Conservation (phyloP, 2,797 vertebrate species). For the Periophthalmus magnuspinnatus region DNA sequence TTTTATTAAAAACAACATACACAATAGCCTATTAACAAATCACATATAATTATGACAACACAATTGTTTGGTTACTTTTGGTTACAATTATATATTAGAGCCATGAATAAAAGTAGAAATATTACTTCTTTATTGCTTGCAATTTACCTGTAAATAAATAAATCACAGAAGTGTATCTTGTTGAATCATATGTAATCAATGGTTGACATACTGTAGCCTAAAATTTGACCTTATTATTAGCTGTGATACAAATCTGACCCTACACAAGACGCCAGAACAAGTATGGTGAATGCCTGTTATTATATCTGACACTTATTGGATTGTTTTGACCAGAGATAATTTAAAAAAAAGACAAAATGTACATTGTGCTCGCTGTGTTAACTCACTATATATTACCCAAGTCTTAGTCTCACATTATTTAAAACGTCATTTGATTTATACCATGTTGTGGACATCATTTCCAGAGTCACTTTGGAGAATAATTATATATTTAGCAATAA, state of each 20-base stretch:
- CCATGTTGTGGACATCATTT: not conserved
- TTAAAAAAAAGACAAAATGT: not conserved
- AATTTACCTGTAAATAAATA: constrained; percentile 73
- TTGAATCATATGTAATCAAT: constrained; percentile 17
- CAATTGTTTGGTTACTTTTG: constrained; percentile 39
- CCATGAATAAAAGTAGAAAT: constrained; percentile 49
- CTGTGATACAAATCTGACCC: constrained; percentile 1
- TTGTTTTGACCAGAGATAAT: not conserved
- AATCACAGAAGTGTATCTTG: constrained; percentile 18
- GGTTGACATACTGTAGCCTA: constrained; percentile 10
- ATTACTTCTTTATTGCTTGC: constrained; percentile 31
- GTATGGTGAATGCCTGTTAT: not conserved
- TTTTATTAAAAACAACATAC: constrained; percentile 72
- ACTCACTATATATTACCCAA: not conserved
- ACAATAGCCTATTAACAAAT: constrained; percentile 9
- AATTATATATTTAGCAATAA: constrained; percentile 12
- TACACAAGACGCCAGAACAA: constrained; percentile 5
- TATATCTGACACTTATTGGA: not conserved
- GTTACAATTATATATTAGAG: constrained; percentile 62
- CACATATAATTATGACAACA: constrained; percentile 29
- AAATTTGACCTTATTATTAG: constrained; percentile 1
- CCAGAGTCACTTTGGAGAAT: not conserved
- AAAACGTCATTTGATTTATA: not conserved
- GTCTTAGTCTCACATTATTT: not conserved
- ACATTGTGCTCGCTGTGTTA: not conserved